Base-by-base conservation (phyloP, 2,113 vertebrate genomes). In the Empidonax alnorum region DNA sequence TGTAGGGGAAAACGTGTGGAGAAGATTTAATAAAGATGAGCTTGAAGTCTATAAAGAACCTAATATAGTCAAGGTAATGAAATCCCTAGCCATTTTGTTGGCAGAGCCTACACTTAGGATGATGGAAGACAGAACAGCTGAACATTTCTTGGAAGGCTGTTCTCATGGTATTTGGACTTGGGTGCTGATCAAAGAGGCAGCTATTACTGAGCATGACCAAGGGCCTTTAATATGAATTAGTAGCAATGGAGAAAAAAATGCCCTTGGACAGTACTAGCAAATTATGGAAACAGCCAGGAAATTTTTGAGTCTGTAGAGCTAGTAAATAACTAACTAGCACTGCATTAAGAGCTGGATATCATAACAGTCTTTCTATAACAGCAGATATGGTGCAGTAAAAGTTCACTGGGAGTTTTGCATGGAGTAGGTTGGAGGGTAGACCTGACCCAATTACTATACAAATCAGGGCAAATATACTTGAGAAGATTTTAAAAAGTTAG, bases 131-230 rank as follows among this genome's bases (percentile, higher is more conserved):
- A 96, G 94, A 96, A 27, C 52, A 94, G 80, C 69, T 76, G 88
- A 95, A 52, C n/a, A 39, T 75, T 92, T 94, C 84, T 91, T 89
- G 84, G 63, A 93, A 84, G 69, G 47, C 89, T 90, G 24, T 84
- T 94, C 87, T 94, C 44, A 22, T 91, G 93, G 84, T 92, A 79
- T 94, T 87, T 92, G 93, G 93, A 87, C 84, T 91, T 87, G 94
- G 89, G 94, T 94, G 73, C 80, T 87, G 96, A 97, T 95, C 89
- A 94, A 89, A 96, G 93, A 53, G 50, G 21, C 83, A 89, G 39
- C 83, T 55, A 61, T 94, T 79, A 31, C 77, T 76, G 93, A 94
- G 56, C 93, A 94, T 49, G 62, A 90, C 61, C 69, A 68, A 46
- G 41, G 53, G 49, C 69, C 77, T 62, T 91, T 95, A 65, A 68